phyloP scores from a whole-genome alignment of 2,113 vertebrate genomes.

The Cariama cristata region DNA sequence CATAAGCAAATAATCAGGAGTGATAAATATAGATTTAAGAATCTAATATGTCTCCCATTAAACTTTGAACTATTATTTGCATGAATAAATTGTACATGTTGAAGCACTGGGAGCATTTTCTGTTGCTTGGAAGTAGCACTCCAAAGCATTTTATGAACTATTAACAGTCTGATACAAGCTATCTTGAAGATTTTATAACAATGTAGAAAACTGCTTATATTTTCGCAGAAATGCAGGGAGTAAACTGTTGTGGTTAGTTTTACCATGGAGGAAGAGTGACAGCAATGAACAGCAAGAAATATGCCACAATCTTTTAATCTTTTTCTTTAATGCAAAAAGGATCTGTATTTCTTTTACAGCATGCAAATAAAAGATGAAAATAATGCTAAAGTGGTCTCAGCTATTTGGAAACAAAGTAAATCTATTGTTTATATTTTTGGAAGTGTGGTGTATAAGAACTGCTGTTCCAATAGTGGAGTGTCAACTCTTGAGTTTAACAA shows the following conservation, averaged over 20 bases:
- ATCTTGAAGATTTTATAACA: neutral
- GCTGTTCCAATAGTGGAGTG: neutral
- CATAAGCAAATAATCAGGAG: neutral
- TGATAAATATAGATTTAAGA: neutral
- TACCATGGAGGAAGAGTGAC: neutral
- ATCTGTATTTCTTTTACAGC: neutral
- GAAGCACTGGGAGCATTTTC: neutral
- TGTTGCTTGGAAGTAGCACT: neutral
- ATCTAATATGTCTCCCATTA: neutral
- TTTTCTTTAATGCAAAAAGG: neutral
- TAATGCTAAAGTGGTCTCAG: neutral
- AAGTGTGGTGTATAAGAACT: neutral
- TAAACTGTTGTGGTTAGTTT: neutral
- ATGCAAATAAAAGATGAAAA: neutral
- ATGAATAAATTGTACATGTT: neutral
- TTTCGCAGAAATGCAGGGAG: neutral
- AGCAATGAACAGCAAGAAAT: neutral
- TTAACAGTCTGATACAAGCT: neutral
- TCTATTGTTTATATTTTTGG: neutral
- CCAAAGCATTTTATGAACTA: neutral
- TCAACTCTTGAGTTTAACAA: neutral
- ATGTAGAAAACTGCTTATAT: neutral
- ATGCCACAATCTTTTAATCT: neutral
- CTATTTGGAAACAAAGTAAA: neutral
- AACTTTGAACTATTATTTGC: neutral